These are phyloP conservation scores for Epicampocera succincta DNA, from an alignment of 2,888 invertebrate genomes.

Conservation along the genomic window DNA sequence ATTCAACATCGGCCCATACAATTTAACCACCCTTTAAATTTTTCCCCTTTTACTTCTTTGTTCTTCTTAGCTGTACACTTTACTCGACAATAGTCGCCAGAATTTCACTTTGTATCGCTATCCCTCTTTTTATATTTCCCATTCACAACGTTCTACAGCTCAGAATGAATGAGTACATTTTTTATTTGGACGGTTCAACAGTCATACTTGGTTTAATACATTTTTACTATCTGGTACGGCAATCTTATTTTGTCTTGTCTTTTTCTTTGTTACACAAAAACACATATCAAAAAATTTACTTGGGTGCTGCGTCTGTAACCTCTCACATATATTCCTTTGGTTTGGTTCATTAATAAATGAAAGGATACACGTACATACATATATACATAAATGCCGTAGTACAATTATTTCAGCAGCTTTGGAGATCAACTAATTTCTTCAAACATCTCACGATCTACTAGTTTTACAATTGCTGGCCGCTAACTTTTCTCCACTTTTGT, in stretches of 20 bases:
- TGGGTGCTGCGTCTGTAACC: neutral
- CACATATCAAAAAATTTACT: neutral
- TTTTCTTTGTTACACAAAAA: neutral
- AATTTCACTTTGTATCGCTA: neutral
- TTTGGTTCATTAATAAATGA: neutral
- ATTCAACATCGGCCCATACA: too few species aligned
- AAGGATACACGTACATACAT: too few species aligned
- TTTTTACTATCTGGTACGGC: neutral
- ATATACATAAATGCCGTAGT: too few species aligned
- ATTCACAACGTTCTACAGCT: neutral
- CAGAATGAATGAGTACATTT: constrained; percentile 1
- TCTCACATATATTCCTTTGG: neutral
- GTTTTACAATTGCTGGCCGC: too few species aligned
- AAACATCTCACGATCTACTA: too few species aligned
- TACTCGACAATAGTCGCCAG: too few species aligned
- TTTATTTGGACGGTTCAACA: neutral
- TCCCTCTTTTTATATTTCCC: neutral
- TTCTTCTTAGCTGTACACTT: too few species aligned
- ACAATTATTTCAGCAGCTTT: too few species aligned
- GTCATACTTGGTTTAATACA: neutral
- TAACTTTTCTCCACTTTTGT: too few species aligned
- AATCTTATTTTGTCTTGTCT: neutral
- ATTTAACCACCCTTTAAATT: too few species aligned
- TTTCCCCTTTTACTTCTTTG: too few species aligned
- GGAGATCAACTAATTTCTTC: too few species aligned